phyloP scores from a whole-genome alignment of 2,113 vertebrate genomes.

The Ptilorrhoa leucosticta region DNA sequence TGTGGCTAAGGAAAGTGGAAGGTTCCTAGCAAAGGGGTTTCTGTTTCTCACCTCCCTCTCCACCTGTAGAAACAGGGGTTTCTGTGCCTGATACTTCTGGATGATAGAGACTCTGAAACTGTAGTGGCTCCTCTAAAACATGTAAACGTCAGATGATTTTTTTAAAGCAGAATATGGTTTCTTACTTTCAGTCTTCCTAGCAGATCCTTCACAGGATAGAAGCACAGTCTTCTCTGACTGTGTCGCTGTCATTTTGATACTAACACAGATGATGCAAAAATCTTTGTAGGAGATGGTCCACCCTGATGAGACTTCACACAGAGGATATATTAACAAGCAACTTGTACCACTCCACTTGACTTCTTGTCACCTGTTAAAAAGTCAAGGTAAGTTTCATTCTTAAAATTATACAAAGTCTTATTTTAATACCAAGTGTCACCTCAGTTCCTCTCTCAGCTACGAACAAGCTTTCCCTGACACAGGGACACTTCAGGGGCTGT shows the following conservation, averaged over 20 bases:
- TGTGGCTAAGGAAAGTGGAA: background rate
- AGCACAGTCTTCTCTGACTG: background rate
- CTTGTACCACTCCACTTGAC: background rate
- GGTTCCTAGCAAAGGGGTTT: background rate
- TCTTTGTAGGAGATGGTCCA: background rate
- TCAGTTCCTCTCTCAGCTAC: background rate
- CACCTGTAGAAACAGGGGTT: background rate
- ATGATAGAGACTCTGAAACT: background rate
- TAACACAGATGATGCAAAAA: background rate
- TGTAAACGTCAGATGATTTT: fast-evolving
- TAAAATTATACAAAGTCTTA: background rate
- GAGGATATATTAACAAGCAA: background rate
- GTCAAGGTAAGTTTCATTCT: background rate
- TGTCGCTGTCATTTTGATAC: background rate
- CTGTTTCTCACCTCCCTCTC: background rate
- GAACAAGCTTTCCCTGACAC: background rate
- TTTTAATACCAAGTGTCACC: background rate
- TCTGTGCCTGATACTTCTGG: background rate
- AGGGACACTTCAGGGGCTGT: background rate
- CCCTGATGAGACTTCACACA: background rate
- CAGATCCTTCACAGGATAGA: background rate
- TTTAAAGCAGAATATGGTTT: background rate
- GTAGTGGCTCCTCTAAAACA: background rate
- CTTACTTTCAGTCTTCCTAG: background rate
- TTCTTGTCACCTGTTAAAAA: background rate